Conservation (phyloP, 2,888 invertebrate genomes). For the Sthenelais limicola region DNA sequence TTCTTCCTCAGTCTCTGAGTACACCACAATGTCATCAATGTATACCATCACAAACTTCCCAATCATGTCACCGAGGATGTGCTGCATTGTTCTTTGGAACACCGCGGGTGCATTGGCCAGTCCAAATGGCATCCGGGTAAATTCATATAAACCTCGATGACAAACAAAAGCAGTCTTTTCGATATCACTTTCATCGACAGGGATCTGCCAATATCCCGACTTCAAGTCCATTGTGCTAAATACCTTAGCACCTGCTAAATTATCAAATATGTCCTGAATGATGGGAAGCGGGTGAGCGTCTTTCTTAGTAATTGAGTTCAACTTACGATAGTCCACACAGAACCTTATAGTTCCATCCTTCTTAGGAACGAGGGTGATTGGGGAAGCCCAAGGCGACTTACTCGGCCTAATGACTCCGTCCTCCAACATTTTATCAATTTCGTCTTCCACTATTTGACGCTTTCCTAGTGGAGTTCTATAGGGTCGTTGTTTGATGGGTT, state of each 20-base stretch:
- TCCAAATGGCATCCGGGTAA: constrained; percentile 46
- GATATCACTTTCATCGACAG: constrained; percentile 19
- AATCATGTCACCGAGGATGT: constrained; percentile 3
- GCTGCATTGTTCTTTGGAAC: constrained; percentile 45
- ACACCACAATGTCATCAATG: constrained; percentile 48
- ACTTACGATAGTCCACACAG: constrained; percentile 47
- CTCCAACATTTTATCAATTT: constrained; percentile 2
- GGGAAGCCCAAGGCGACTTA: constrained; percentile 1
- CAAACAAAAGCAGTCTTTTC: constrained; percentile 45
- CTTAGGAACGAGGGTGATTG: not conserved
- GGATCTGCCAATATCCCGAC: constrained; percentile 47
- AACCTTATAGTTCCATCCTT: constrained; percentile 21
- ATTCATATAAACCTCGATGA: constrained; percentile 43
- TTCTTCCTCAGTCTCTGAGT: constrained; percentile 8
- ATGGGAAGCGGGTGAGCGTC: constrained; percentile 44
- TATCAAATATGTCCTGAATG: constrained; percentile 48
- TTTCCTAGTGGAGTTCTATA: not conserved
- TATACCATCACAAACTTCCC: constrained; percentile 39
- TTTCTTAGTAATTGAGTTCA: constrained; percentile 38
- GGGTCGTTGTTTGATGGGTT: not conserved
- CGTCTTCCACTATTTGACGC: not conserved
- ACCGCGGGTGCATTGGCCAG: constrained; percentile 45
- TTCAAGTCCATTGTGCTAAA: constrained; percentile 45
- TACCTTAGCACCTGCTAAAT: constrained; percentile 36
- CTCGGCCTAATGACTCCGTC: not conserved